Base-by-base conservation (phyloP, 2,888 invertebrate species). In the Callimorpha dominula region DNA sequence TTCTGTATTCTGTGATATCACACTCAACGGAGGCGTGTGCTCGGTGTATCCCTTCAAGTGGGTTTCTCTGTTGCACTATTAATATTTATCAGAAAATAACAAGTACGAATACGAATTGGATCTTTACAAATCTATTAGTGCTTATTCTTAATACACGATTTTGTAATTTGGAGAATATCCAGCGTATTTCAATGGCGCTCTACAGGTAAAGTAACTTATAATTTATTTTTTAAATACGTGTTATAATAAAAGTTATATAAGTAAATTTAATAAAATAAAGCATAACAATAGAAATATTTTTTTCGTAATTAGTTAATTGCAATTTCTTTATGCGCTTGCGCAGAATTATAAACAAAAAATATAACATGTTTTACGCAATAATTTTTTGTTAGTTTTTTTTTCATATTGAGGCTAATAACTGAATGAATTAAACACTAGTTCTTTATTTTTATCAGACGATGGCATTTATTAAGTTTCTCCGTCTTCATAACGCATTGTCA, bases 1-100 rank as follows among this genome's bases (percentile, higher is more conserved):
- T 90, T 91, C 91, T 93, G 90, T 94, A 90, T 89, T 86, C 81
- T 89, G 90, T 93, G 92, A 93, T 94, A 94, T 94, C 92, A 92
- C 91, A 89, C 84, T 87, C 86, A 82, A 86, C 85, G 92, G 89
- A 94, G 95, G 94, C 93, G 94, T 94, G 94, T 93, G 87, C 90
- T 88, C 84, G 86, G 87, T 89, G 79, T 85, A 85, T 84, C 84
- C 81, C 80, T 78, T 65, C 75, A 87, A 89, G 86, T 88, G 86
- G 84, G 79, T 86, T 83, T 87, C 81, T 84, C 71, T 86, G 80
- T 81, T 89, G 86, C 84, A 86, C 85, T 87, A 83, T 86, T 90
- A 88, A 90, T 87, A 86, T 89, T 86, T 85, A 82, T 80, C 80
- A 80, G 84, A 79, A 85, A 78, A 81, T 80, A 82, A 79, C 70